These are phyloP conservation scores for Agapostemon virescens DNA, from an alignment of 2,888 invertebrate genomes.

Conservation along the genomic window DNA sequence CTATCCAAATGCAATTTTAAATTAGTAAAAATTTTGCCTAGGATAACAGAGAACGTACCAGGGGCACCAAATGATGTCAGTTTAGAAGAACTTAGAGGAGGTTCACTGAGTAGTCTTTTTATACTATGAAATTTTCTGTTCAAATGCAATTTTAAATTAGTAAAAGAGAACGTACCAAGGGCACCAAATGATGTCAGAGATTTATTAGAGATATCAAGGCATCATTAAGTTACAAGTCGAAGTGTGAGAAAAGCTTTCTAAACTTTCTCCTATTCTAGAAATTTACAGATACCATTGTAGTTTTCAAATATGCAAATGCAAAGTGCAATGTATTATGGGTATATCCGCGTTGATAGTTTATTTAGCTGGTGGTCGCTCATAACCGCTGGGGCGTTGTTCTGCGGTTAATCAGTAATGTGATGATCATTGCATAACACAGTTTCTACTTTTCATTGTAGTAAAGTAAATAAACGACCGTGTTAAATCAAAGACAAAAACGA, in stretches of 20 bases:
- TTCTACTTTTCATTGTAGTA: not conserved
- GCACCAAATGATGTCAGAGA: not conserved
- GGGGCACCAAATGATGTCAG: not conserved
- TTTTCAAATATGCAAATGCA: not conserved
- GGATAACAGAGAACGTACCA: not conserved
- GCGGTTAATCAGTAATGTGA: not conserved
- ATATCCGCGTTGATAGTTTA: not conserved
- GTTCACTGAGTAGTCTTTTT: no score
- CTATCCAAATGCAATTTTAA: no score
- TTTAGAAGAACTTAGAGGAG: no score
- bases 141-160: no score
- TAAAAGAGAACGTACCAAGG: not conserved
- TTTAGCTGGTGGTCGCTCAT: not conserved
- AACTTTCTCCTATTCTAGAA: slow-evolving; percentile 4
- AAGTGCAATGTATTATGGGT: not conserved
- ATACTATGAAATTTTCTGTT: no score
- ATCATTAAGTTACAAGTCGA: not conserved
- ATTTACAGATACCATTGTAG: not conserved
- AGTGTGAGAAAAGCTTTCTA: not conserved
- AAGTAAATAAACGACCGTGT: not conserved
- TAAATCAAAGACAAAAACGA: not conserved
- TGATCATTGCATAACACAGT: not conserved
- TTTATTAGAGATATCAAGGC: not conserved
- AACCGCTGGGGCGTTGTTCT: not conserved
- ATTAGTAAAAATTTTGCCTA: not conserved